Evolutionary conservation across 2,888 invertebrate species (phyloP).

Genomic region (Parnassius smintheus): DNA sequence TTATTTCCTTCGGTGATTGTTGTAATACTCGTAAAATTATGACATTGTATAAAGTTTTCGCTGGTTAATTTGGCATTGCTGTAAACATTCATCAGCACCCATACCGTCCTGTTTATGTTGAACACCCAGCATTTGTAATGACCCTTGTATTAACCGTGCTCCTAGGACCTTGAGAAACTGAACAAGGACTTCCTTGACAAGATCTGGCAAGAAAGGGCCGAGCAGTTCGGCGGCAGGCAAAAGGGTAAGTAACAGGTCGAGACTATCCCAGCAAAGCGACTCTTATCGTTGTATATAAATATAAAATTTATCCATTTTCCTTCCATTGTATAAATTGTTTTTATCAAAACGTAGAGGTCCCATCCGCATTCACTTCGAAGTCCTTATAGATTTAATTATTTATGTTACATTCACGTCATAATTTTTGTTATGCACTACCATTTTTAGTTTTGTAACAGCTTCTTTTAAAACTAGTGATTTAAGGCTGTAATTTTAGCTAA

Average conservation of each 20-base stretch:
- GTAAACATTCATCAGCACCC: conserved; percentile 10
- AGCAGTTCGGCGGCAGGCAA: conserved; percentile 93
- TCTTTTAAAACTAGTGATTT: no score
- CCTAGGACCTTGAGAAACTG: conserved; percentile 92
- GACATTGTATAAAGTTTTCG: neutral
- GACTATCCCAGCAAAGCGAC: conserved; percentile 82
- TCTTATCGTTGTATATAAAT: conserved; percentile 15
- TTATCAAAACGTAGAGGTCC: neutral
- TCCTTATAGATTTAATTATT: no score
- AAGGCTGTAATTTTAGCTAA: no score
- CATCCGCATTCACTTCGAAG: neutral
- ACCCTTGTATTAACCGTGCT: conserved; percentile 71
- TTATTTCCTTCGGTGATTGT: no score
- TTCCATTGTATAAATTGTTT: conserved; percentile 4
- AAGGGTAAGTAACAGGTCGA: conserved; percentile 90
- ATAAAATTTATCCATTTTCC: neutral
- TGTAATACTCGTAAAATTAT: neutral
- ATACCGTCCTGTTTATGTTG: conserved; percentile 10
- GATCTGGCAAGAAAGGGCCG: conserved; percentile 92
- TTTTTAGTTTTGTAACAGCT: no score
- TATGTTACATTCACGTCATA: neutral
- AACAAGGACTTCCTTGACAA: conserved; percentile 93
- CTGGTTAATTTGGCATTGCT: conserved; percentile 22
- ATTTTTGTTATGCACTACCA: conserved; percentile 1
- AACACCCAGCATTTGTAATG: conserved; percentile 40